A percentile compares a stretch with the other conserved stretches of the same genome.
phyloP scores from a whole-genome alignment of 2,113 vertebrate species.

The Turnix velox region DNA sequence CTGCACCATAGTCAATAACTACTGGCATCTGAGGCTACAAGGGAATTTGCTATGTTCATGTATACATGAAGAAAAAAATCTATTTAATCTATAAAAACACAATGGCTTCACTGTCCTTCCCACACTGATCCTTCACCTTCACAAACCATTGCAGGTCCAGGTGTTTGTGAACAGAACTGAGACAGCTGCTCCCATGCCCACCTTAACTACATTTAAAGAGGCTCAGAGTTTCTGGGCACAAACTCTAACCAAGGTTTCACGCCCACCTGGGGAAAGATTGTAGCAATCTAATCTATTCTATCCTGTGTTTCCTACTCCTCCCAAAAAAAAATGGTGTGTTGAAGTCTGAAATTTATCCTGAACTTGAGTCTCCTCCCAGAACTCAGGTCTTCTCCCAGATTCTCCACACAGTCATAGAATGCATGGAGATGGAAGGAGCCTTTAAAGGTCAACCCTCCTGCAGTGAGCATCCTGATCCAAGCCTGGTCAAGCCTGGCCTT shows the following conservation, averaged over 20 bases:
- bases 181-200: rapidly evolving
- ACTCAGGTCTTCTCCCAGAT: too few relatives aligned
- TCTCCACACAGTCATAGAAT: too few relatives aligned
- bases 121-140: not conserved
- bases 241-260: rapidly evolving
- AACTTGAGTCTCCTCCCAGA: not conserved
- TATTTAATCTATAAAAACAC: not conserved
- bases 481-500: too few relatives aligned
- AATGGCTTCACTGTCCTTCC: not conserved
- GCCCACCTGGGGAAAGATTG: rapidly evolving
- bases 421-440: too few relatives aligned
- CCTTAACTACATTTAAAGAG: not conserved
- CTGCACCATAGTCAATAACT: not conserved
- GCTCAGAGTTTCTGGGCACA: too few relatives aligned
- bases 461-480: too few relatives aligned
- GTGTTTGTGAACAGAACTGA: rapidly evolving
- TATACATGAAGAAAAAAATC: not conserved
- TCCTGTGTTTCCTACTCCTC: too few relatives aligned
- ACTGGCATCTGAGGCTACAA: not conserved
- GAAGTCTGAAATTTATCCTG: not conserved
- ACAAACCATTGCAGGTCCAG: not conserved
- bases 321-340: rapidly evolving
- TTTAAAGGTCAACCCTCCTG: too few relatives aligned
- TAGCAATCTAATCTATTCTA: not conserved
- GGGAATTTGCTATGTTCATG: not conserved